A percentile compares a stretch with the other conserved stretches of the same genome.
phyloP scores from a whole-genome alignment of 2,888 invertebrate genomes.

The Antheraea yamamai region DNA sequence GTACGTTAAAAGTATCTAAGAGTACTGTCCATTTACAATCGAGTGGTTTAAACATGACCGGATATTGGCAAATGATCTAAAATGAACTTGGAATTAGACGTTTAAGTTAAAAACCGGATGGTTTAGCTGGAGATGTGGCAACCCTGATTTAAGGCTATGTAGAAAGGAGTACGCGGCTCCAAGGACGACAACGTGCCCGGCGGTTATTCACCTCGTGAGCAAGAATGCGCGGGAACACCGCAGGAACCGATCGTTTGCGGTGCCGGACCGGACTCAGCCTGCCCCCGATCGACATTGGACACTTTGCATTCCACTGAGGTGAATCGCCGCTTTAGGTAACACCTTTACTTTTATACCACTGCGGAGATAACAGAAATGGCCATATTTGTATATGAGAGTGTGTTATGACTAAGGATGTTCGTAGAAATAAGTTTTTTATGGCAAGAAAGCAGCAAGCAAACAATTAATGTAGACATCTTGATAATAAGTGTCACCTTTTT shows the following conservation, averaged over 20 bases:
- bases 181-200: conserved; percentile 71
- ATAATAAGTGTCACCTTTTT: background rate
- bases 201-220: conserved; percentile 75
- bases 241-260: conserved; percentile 58
- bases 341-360: conserved; percentile 6
- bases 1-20: background rate
- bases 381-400: background rate
- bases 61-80: conserved; percentile 19
- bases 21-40: background rate
- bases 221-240: conserved; percentile 66
- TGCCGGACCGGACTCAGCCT: conserved; percentile 50
- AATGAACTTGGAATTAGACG: conserved; percentile 10
- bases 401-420: background rate
- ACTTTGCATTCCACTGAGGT: conserved; percentile 38
- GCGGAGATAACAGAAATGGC: conserved; percentile 5
- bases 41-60: conserved; percentile 4
- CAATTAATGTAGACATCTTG: background rate
- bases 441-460: background rate
- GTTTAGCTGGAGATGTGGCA: conserved; percentile 33
- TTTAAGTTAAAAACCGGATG: conserved; percentile 21
- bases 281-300: conserved; percentile 21
- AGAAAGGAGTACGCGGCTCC: conserved; percentile 71
- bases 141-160: conserved; percentile 47
- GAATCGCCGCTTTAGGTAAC: conserved; percentile 30
- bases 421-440: background rate